Evolutionary conservation across 2,797 vertebrate genomes (phyloP).

Genomic region (Poecilia velifera): DNA sequence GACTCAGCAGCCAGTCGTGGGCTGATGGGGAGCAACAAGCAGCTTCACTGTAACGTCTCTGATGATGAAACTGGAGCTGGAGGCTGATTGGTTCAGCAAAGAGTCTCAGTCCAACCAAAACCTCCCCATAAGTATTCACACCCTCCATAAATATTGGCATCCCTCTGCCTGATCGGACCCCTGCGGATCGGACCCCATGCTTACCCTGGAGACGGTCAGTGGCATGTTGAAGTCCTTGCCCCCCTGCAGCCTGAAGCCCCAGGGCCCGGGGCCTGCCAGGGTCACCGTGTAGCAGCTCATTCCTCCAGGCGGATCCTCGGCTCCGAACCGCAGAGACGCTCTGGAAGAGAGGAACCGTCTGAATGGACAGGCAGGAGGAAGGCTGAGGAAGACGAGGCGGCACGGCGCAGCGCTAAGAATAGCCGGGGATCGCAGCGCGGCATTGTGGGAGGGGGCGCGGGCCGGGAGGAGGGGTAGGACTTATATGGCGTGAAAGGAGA

Average conservation of each 20-base stretch:
- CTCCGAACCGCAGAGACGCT: constrained; percentile 19
- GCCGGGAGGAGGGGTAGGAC: constrained; percentile 69
- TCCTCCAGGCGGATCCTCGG: constrained; percentile 54
- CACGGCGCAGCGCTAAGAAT: constrained; percentile 96
- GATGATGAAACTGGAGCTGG: too few relatives aligned
- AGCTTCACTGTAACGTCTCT: neutral
- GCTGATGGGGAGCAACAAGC: neutral
- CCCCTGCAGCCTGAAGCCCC: constrained; percentile 97
- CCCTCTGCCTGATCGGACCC: neutral
- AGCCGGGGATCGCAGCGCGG: constrained; percentile 90
- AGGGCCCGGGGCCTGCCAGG: constrained; percentile 91
- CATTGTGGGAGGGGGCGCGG: constrained; percentile 76
- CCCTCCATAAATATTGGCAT: too few relatives aligned
- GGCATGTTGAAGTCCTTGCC: constrained; percentile 99
- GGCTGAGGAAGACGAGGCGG: constrained; percentile 50
- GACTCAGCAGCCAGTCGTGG: neutral
- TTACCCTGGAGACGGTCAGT: constrained; percentile 93
- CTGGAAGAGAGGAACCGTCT: constrained; percentile 35
- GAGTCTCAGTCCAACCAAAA: too few relatives aligned
- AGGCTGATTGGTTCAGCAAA: too few relatives aligned
- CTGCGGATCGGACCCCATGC: constrained; percentile 7
- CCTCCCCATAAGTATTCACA: too few relatives aligned
- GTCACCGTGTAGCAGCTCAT: constrained; percentile 92
- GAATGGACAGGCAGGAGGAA: neutral
- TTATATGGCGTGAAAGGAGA: constrained; percentile 98